These are phyloP conservation scores for Botia almorhae DNA, from an alignment of 2,797 vertebrate genomes.

Conservation along the genomic window DNA sequence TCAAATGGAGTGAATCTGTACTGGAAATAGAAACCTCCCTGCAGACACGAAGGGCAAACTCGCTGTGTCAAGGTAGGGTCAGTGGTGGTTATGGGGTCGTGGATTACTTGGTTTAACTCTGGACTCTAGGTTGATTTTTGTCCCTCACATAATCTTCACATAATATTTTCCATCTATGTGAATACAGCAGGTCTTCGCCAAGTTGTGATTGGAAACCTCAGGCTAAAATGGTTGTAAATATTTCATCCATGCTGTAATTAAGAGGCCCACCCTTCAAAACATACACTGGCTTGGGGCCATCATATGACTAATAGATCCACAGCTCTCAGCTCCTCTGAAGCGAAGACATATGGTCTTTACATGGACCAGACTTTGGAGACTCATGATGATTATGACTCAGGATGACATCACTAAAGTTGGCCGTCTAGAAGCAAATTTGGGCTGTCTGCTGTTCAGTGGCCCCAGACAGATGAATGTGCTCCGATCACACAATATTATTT, in stretches of 20 bases:
- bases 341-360: constrained; percentile 35
- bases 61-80: constrained; percentile 75
- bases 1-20: constrained; percentile 70
- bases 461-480: background rate
- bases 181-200: constrained; percentile 56
- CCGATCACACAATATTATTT: background rate
- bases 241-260: constrained; percentile 74
- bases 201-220: constrained; percentile 65
- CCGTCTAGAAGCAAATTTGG: constrained; percentile 13
- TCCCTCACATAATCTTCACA: background rate
- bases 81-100: background rate
- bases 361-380: constrained; percentile 22
- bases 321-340: constrained; percentile 33
- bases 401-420: constrained; percentile 35
- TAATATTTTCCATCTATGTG: constrained; percentile 23
- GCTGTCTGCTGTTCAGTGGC: background rate
- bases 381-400: constrained; percentile 26
- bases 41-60: constrained; percentile 58
- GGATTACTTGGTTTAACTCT: constrained; percentile 11
- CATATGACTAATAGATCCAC: constrained; percentile 60
- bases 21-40: constrained; percentile 73
- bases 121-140: constrained; percentile 16
- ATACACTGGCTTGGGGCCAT: constrained; percentile 73
- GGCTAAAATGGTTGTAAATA: constrained; percentile 74
- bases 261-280: constrained; percentile 78